Evolutionary conservation across 2,888 invertebrate species (phyloP), one percentile per base, ranked within the genome.

Genomic region (Nyleta sp.): DNA sequence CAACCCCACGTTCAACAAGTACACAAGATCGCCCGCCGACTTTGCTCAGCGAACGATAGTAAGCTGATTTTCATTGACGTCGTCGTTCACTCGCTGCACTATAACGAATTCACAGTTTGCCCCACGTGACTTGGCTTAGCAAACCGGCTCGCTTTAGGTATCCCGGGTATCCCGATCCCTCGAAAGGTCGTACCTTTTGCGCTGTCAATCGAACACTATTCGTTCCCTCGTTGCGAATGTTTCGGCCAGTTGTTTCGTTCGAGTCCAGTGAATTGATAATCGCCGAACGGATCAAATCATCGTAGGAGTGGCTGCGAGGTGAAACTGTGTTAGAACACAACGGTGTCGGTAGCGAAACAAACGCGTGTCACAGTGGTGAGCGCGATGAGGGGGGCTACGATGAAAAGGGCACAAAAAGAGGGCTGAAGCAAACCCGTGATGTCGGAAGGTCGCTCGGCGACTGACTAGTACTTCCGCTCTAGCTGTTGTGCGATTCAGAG

Each of bases 401-500:
- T 80, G 82, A 85, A 84, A 84, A 85, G 86, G 84, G 84, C 85
- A 85, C 85, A 83, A 86, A 84, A 84, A 83, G 83, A 86, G 86
- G 88, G 86, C 78, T 81, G 71, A 88, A 86, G 87, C 87, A 87
- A 90, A 89, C 89, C 90, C 90, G 90, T 90, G 85, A 90, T 88
- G 90, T 89, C 89, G 90, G 88, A 90, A 90, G 90, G 90, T 90
- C 90, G 90, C 90, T 90, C 90, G 89, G 89, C 90, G 90, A 90
- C 90, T 90, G 90, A 90, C 90, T 90, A 89, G 87, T 83, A 90
- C 90, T 90, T 90, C 90, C 90, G 90, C 85, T 89, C 87, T 87
- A 85, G 89, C 90, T 90, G 90, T 90, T 90, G 90, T 90, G 90
- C 90, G 89, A 90, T 90, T 90, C 87, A 88, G 89, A 87, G 88